Conservation (phyloP, 2,797 vertebrate genomes). For the Eremophila alpestris region DNA sequence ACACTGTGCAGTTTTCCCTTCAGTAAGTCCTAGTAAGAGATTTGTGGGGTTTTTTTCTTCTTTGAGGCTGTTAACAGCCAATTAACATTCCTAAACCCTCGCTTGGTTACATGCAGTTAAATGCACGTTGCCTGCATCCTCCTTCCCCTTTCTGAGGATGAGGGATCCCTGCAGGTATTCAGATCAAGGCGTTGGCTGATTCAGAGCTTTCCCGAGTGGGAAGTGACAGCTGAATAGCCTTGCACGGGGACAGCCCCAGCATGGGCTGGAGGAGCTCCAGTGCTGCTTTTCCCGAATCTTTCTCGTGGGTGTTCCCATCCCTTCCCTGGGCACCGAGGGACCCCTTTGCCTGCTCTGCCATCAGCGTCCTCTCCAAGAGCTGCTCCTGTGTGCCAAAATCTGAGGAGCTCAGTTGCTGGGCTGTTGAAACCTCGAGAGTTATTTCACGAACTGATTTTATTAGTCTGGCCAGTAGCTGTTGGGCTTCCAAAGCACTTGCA, state of each 20-base stretch:
- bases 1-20: not conserved
- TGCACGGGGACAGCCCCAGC: not conserved
- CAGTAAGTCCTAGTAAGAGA: not conserved
- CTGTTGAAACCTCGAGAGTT: not conserved
- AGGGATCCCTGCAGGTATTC: not conserved
- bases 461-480: not conserved
- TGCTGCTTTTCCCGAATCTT: not conserved
- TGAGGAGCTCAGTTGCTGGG: not conserved
- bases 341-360: not conserved
- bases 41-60: not conserved
- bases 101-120: not conserved
- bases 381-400: not conserved
- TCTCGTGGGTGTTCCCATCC: not conserved
- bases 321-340: not conserved
- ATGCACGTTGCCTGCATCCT: not conserved
- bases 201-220: not conserved
- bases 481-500: not conserved
- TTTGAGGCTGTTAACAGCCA: not conserved
- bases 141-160: not conserved
- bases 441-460: not conserved
- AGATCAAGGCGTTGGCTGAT: not conserved
- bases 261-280: not conserved
- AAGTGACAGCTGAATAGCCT: not conserved
- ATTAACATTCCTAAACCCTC: constrained; percentile 1
- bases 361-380: not conserved